A percentile compares a stretch with the other conserved stretches of the same genome.
These are phyloP conservation scores for Mobula birostris DNA, from an alignment of 2,113 vertebrate species.

Conservation along the genomic window DNA sequence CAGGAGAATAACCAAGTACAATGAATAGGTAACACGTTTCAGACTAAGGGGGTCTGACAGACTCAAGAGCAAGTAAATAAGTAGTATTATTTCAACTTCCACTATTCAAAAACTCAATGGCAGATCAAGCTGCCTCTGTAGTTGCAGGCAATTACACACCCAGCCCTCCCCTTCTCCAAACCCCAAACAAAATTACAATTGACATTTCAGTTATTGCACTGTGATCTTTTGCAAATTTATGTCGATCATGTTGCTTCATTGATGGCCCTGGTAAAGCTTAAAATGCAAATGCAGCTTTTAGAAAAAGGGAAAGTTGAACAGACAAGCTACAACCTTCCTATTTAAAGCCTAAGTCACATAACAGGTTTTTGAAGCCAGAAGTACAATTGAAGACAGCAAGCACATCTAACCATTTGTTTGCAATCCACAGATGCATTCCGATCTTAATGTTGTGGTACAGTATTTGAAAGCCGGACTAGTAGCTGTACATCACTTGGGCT, in stretches of 20 bases:
- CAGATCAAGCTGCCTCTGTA: neutral
- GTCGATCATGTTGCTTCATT: neutral
- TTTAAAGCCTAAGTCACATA: neutral
- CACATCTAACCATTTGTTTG: neutral
- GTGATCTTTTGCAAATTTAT: neutral
- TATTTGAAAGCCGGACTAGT: conserved; percentile 20
- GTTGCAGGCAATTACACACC: neutral
- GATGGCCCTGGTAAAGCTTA: conserved; percentile 5
- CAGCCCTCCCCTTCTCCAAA: neutral
- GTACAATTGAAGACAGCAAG: conserved; percentile 26
- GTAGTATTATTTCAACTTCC: neutral
- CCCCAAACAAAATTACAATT: neutral
- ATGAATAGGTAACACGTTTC: neutral
- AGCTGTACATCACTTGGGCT: conserved; percentile 27
- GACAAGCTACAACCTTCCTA: conserved; percentile 24
- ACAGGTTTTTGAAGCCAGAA: neutral
- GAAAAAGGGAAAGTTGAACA: neutral
- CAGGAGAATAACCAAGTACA: neutral
- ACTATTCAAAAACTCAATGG: neutral
- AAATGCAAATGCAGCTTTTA: neutral
- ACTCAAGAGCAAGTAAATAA: neutral
- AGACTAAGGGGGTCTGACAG: neutral
- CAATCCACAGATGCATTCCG: neutral
- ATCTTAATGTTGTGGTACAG: conserved; percentile 7
- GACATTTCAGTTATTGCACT: neutral